Evolutionary conservation across 2,797 vertebrate species (phyloP).

Genomic region (Tachyglossus aculeatus): DNA sequence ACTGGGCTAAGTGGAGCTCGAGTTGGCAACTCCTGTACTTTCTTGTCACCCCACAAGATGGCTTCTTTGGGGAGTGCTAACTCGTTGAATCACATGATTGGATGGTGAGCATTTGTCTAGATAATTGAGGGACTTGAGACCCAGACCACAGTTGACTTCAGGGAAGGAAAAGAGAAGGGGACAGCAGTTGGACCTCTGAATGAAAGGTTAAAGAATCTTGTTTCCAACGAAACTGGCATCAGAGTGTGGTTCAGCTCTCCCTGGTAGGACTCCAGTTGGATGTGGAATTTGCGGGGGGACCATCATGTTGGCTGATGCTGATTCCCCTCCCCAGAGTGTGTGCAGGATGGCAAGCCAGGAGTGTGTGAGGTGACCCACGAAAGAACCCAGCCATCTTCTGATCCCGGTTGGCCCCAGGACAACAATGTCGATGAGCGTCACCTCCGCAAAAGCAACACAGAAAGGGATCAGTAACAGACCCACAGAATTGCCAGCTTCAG

Average conservation of each 20-base stretch:
- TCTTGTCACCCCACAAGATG: not conserved
- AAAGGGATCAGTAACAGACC: not conserved
- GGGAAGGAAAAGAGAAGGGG: not conserved
- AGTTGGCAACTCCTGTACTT: not conserved
- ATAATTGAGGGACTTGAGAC: not conserved
- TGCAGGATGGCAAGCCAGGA: too few species aligned
- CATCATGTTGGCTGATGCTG: too few species aligned
- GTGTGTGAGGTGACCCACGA: too few species aligned
- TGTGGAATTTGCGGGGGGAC: too few species aligned
- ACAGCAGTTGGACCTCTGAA: not conserved
- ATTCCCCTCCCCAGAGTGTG: too few species aligned
- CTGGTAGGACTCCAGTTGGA: not conserved
- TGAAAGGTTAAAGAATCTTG: not conserved
- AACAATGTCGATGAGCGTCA: too few species aligned
- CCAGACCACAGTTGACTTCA: not conserved
- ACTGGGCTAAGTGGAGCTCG: constrained; percentile 3
- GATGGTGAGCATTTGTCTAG: not conserved
- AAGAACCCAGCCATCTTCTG: too few species aligned
- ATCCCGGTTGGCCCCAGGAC: too few species aligned
- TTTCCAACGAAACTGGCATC: not conserved
- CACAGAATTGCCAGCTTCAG: too few species aligned
- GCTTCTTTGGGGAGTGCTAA: not conserved
- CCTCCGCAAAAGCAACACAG: too few species aligned
- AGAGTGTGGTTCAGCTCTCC: not conserved
- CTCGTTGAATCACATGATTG: not conserved